Evolutionary conservation across 2,888 invertebrate species (phyloP).

Genomic region (Eudasyphora cyanicolor): DNA sequence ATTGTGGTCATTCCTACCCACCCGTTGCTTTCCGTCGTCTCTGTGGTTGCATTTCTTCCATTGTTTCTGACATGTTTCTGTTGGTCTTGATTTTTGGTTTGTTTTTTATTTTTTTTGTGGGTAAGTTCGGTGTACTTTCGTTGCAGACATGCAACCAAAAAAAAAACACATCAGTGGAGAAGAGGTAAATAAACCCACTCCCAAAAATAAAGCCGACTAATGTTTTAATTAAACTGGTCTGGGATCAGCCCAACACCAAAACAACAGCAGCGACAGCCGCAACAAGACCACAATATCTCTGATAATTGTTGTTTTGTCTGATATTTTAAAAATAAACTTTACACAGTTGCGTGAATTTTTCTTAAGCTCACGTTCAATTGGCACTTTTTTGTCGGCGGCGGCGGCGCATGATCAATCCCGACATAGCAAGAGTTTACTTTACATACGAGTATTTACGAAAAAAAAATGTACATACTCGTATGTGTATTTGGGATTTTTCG

Average conservation of each 20-base stretch:
- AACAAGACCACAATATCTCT: background rate
- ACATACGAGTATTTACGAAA: too few species aligned
- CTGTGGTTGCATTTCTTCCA: background rate
- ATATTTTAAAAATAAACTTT: background rate
- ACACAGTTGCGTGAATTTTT: background rate
- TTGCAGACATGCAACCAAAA: background rate
- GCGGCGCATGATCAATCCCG: too few species aligned
- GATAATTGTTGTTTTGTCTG: background rate
- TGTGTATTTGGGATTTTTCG: too few species aligned
- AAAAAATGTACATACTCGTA: too few species aligned
- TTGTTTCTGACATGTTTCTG: background rate
- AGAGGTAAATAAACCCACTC: constrained; percentile 15
- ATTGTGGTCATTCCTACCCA: background rate
- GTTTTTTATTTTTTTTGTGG: background rate
- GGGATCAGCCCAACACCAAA: background rate
- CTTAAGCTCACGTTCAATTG: background rate
- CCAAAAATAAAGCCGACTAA: background rate
- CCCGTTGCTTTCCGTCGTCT: background rate
- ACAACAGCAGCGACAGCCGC: background rate
- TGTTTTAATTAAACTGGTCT: too few species aligned
- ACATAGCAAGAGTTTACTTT: too few species aligned
- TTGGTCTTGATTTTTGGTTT: background rate
- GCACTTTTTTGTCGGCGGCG: background rate
- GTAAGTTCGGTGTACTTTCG: constrained; percentile 8
- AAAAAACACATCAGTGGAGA: background rate